phyloP scores from a whole-genome alignment of 2,797 vertebrate genomes.

The Cephalopachus bancanus region DNA sequence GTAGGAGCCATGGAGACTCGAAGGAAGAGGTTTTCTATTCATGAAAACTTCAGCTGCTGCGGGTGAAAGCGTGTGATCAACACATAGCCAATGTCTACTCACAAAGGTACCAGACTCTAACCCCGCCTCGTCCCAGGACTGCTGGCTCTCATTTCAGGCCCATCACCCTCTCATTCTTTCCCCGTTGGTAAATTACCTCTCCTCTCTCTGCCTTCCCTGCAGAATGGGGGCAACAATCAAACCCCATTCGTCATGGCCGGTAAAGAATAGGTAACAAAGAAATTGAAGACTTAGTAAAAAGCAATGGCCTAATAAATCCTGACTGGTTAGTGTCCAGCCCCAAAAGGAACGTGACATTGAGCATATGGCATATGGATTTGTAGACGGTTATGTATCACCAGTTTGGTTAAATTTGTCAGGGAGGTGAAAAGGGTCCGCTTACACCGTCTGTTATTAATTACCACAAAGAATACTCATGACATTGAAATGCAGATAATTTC shows the following conservation, averaged over 20 bases:
- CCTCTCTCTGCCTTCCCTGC: slow-evolving; percentile 54
- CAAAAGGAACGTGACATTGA: background rate
- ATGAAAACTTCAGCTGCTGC: slow-evolving; percentile 49
- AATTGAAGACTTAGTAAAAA: slow-evolving; percentile 59
- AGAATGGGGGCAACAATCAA: slow-evolving; percentile 43
- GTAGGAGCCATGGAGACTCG: background rate
- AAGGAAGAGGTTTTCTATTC: slow-evolving; percentile 53
- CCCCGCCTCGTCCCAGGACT: background rate
- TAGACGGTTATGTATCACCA: slow-evolving; percentile 60
- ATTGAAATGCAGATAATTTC: slow-evolving; percentile 76
- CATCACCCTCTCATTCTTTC: slow-evolving; percentile 38
- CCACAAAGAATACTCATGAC: slow-evolving; percentile 67
- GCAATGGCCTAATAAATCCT: slow-evolving; percentile 76
- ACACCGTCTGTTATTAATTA: slow-evolving; percentile 74
- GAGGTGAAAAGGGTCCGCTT: slow-evolving; percentile 61
- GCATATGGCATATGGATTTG: slow-evolving; percentile 61
- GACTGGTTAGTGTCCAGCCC: slow-evolving; percentile 65
- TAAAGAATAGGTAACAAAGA: slow-evolving; percentile 75
- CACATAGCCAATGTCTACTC: background rate
- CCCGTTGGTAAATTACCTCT: slow-evolving; percentile 61
- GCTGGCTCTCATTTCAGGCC: slow-evolving; percentile 53
- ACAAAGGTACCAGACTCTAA: background rate
- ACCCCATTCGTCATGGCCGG: slow-evolving; percentile 54
- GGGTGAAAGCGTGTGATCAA: background rate
- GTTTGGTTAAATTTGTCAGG: slow-evolving; percentile 70